A percentile compares a stretch with the other conserved stretches of the same genome.
Conservation (phyloP, 2,797 vertebrate genomes). For the Gymnoscopelus braueri region DNA sequence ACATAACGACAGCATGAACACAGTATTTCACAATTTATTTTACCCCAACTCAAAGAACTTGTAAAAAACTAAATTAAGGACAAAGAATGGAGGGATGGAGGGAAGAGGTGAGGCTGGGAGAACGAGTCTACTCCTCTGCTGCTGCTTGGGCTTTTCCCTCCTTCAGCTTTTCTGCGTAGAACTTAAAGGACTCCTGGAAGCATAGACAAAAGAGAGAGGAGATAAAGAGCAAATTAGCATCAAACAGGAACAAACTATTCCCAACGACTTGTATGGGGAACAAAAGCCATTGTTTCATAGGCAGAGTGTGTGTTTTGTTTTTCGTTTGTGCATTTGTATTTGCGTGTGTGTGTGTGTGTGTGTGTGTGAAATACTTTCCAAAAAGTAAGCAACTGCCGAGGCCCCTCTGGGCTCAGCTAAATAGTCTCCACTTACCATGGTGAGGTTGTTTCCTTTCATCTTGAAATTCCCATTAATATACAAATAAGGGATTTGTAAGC, state of each 20-base stretch:
- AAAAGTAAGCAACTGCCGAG: slow-evolving; percentile 27
- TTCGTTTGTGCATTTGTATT: slow-evolving; percentile 2
- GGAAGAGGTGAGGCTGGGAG: slow-evolving; percentile 7
- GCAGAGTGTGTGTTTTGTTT: background rate
- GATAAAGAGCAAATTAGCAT: background rate
- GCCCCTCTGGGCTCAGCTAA: slow-evolving; percentile 56
- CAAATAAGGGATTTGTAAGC: slow-evolving; percentile 72
- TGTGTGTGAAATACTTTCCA: slow-evolving; percentile 18
- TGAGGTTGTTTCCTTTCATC: slow-evolving; percentile 74
- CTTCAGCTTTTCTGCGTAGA: slow-evolving; percentile 85
- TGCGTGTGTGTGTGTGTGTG: background rate
- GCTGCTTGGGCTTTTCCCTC: slow-evolving; percentile 40
- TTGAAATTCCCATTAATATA: slow-evolving; percentile 75
- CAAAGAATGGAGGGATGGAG: slow-evolving; percentile 10
- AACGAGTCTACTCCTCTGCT: slow-evolving; percentile 53
- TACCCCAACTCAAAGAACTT: slow-evolving; percentile 34
- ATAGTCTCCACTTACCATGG: slow-evolving; percentile 55
- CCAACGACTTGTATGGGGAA: too few species aligned
- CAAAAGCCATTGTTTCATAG: too few species aligned
- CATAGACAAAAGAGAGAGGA: background rate
- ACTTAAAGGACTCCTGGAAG: slow-evolving; percentile 86
- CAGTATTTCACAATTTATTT: slow-evolving; percentile 52
- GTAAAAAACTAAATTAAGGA: slow-evolving; percentile 33
- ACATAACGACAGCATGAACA: slow-evolving; percentile 45
- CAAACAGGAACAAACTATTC: slow-evolving; percentile 12